Evolutionary conservation across 1,140 invertebrate genomes (phyloP).

Genomic region (Odontomachus brunneus): DNA sequence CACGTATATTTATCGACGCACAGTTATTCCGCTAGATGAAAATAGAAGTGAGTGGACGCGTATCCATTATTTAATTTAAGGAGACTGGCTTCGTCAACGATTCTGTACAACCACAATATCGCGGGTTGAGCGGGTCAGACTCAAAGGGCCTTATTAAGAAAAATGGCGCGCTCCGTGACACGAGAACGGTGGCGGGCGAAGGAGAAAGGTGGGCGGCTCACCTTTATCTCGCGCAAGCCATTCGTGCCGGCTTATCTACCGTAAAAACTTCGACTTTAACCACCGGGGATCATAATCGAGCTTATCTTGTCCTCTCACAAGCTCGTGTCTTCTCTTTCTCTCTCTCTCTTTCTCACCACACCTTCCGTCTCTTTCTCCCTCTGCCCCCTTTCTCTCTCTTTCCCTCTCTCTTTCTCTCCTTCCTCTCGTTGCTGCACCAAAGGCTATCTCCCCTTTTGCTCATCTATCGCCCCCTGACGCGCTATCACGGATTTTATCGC

Average conservation of each 20-base stretch:
- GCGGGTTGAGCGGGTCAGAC: neutral
- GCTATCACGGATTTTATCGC: conserved; percentile 79
- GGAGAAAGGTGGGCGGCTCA: conserved; percentile 14
- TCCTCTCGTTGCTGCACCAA: conserved; percentile 67
- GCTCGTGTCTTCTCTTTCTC: conserved; percentile 22
- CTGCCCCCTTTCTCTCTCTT: conserved; percentile 66
- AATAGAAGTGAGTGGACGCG: neutral
- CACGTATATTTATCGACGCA: neutral
- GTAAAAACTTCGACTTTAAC: conserved; percentile 83
- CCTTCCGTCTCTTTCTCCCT: neutral
- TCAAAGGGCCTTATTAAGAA: conserved; percentile 68
- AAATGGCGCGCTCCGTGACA: conserved; percentile 57
- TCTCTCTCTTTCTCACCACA: neutral
- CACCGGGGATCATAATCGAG: conserved; percentile 83
- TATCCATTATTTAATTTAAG: conserved; percentile 23
- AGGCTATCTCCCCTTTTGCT: conserved; percentile 78
- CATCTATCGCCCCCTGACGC: conserved; percentile 74
- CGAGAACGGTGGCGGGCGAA: neutral
- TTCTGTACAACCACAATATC: conserved; percentile 13
- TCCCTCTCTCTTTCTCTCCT: conserved; percentile 63
- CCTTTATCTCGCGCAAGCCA: conserved; percentile 67
- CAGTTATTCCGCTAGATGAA: neutral
- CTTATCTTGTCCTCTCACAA: conserved; percentile 76
- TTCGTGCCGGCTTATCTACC: conserved; percentile 79
- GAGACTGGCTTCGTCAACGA: neutral